Conservation (phyloP, 2,888 invertebrate species). For the Priocnemis perturbator region DNA sequence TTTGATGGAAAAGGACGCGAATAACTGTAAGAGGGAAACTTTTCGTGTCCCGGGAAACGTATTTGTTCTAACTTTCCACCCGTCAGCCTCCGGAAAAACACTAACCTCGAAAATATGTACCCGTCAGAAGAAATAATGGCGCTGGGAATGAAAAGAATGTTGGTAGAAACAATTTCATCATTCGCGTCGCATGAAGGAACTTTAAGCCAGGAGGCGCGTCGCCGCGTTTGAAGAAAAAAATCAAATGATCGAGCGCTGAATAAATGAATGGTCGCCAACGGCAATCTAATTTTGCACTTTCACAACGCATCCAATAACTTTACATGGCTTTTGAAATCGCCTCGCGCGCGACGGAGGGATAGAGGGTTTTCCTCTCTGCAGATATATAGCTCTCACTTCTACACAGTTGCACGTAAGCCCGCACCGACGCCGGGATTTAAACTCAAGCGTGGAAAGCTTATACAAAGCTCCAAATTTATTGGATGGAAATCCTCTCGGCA, state of each 20-base stretch:
- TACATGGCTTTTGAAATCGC: constrained; percentile 27
- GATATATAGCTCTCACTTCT: constrained; percentile 49
- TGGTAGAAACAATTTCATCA: no score
- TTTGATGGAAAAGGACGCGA: constrained; percentile 41
- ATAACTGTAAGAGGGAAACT: constrained; percentile 44
- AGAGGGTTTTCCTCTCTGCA: constrained; percentile 49
- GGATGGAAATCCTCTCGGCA: constrained; percentile 77
- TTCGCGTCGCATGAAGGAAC: no score
- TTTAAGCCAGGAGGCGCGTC: no score
- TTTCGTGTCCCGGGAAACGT: constrained; percentile 55
- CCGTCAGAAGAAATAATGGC: no score
- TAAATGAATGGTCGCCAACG: no score
- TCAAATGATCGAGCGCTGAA: no score
- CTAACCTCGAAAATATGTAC: no score
- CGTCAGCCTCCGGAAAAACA: constrained; percentile 5
- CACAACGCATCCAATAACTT: constrained; percentile 4
- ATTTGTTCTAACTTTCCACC: constrained; percentile 54
- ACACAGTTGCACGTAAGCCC: constrained; percentile 56
- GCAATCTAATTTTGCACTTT: not conserved
- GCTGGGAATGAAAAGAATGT: no score
- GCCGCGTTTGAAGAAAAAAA: no score
- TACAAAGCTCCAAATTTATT: constrained; percentile 80
- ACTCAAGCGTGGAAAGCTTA: constrained; percentile 77
- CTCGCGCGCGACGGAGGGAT: constrained; percentile 35
- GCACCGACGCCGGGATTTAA: constrained; percentile 72